Evolutionary conservation across 30 jellyfish, hydroid and myxozoan species (phyloP), one percentile per base, ranked within the genome.

Genomic region (Aurelia aurita complex sp. Pacific): DNA sequence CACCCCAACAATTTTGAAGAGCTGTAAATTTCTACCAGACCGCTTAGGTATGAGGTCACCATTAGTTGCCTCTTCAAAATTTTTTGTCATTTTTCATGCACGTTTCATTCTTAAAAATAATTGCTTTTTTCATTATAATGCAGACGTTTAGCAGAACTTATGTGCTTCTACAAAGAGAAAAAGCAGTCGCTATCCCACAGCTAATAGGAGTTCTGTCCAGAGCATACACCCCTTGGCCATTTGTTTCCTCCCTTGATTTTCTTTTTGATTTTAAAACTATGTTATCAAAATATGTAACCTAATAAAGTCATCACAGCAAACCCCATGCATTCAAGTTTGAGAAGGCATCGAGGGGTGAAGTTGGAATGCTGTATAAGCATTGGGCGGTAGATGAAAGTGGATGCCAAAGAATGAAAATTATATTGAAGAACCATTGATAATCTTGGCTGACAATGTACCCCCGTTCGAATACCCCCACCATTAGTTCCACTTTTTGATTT

Each of bases 1-100:
- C 50, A 84, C 64, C 8, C 93, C 93, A 84, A 84, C 35, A 19
- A 84, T 64, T 61, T 84, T 84, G 54, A 84, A 84, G 43, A 74
- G 73, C 42, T 57, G 73, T 54, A 84, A 61, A 73, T 84, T 84
- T 29, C 88, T 88, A 17, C 93, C 93, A 15, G 93, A 84, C 29
- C 93, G 50, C 81, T 84, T 73, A 32, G 93, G 93, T 72, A 84
- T 65, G 2, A 70, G 73, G 14, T 34, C 80, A n/a, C n/a, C n/a
- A n/a, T n/a, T n/a, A n/a, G n/a, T n/a, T n/a, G n/a, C n/a, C n/a
- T n/a, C n/a, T n/a, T n/a, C n/a, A n/a, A n/a, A n/a, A n/a, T n/a
- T n/a, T n/a, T n/a, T n/a, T n/a, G n/a, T n/a, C n/a, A n/a, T n/a
- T n/a, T n/a, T n/a, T n/a, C n/a, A n/a, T n/a, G n/a, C n/a, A n/a